Percentiles rank a stretch among this genome's conserved stretches.
Conservation (phyloP, 2,113 vertebrate genomes). For the Sialia sialis region DNA sequence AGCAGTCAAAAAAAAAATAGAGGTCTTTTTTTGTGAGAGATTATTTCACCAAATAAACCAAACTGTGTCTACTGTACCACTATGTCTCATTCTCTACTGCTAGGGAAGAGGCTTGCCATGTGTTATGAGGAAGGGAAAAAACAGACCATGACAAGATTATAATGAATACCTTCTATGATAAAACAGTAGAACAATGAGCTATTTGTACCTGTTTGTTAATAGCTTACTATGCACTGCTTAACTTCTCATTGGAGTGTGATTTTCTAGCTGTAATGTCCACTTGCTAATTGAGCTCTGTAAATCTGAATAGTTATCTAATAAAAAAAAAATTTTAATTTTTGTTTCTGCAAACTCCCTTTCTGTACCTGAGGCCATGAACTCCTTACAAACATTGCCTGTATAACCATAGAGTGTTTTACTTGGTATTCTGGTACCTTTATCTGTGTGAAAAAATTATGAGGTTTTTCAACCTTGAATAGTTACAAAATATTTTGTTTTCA, state of each 20-base stretch:
- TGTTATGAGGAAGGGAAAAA: background rate
- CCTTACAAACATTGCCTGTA: background rate
- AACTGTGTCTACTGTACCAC: background rate
- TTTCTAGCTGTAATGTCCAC: background rate
- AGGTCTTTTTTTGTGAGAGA: background rate
- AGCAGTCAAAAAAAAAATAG: background rate
- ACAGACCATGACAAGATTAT: background rate
- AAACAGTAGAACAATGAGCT: background rate
- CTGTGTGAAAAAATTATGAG: accelerated
- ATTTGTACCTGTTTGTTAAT: background rate
- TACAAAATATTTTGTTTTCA: background rate
- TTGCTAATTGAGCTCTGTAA: background rate
- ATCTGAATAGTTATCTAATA: background rate
- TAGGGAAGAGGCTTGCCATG: background rate
- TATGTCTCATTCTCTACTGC: background rate
- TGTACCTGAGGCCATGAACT: background rate
- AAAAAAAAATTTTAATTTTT: background rate
- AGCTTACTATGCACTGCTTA: background rate
- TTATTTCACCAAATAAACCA: background rate
- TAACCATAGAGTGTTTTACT: background rate
- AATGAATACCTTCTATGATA: background rate
- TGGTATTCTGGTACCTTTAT: background rate
- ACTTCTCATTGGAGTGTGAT: background rate
- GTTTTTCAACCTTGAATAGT: background rate
- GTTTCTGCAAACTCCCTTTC: background rate